Base-by-base conservation (phyloP, 2,113 vertebrate genomes). In the Felis chaus region DNA sequence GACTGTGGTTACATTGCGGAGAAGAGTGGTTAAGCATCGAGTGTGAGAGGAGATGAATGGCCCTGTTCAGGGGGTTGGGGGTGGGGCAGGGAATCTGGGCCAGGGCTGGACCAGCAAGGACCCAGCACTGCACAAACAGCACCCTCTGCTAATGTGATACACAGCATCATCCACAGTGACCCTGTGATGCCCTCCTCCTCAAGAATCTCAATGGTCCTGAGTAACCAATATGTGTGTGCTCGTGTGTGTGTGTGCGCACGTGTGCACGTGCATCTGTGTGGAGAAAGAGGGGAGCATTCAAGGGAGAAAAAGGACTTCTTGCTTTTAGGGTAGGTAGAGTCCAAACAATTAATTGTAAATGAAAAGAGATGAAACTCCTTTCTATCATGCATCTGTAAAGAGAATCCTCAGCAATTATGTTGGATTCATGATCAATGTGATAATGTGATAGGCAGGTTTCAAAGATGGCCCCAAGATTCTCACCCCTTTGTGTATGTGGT, bases 1-100 rank as follows among this genome's bases (percentile, higher is more conserved):
- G 11, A n/a, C 36, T 3, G 5, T 0, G 1, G 68, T 0, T 53
- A 7, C 76, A 33, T 0, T 5, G 5, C 4, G 15, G 5, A 55
- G 19, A 76, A 33, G 23, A 78, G 8, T 10, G 1, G 25, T 27
- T 25, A 55, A 61, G 81, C 39, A 57, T 5, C 31, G 61, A 11
- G 2, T 0, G 8, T 5, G 27, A 29, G 61, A 16, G 18, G 31
- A 45, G 66, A 39, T 3, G 2, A 19, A 27, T 23, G 1, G 12
- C 18, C 31, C 12, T 3, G 23, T 3, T 10, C 9, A 4, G 68
- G 18, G 13, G n/a, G 11, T 8, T 61, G 25, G 1, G 4, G n/a
- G 15, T 36, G 18, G 23, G 36, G 6, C 8, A 0, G 39, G 48
- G 29, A 3, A 41, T 25, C 39, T 9, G 3, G 53, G 18, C 68